These are phyloP conservation scores for Aphelenchoides bicaudatus DNA, from an alignment of 2,888 invertebrate genomes.

Conservation along the genomic window DNA sequence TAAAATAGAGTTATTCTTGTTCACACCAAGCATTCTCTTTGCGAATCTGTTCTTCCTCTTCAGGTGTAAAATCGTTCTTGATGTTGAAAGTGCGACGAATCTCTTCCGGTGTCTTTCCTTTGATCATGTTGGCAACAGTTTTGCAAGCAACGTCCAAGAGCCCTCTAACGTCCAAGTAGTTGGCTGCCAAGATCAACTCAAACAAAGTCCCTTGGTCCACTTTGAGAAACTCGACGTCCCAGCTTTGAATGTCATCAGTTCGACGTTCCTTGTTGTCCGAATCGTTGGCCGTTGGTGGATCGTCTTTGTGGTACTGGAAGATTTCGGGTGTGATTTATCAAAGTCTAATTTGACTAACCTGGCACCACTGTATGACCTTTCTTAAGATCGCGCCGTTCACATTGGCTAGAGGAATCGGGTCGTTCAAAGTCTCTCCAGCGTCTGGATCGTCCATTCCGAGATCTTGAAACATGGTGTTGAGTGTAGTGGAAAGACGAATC, in stretches of 20 bases:
- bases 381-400: constrained; percentile 92
- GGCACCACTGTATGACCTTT: constrained; percentile 69
- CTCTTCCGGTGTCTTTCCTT: constrained; percentile 66
- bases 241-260: constrained; percentile 87
- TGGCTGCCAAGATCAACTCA: constrained; percentile 62
- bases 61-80: constrained; percentile 69
- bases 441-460: constrained; percentile 64
- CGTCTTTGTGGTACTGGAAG: constrained; percentile 72
- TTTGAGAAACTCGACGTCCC: constrained; percentile 98
- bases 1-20: no score
- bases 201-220: constrained; percentile 86
- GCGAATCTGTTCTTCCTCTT: constrained; percentile 79
- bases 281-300: constrained; percentile 69
- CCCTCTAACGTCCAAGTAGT: constrained; percentile 63
- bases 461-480: constrained; percentile 84
- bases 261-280: constrained; percentile 71
- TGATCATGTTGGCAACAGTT: constrained; percentile 68
- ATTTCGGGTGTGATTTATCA: no score
- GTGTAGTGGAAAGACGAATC: constrained; percentile 93
- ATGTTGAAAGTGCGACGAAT: constrained; percentile 67
- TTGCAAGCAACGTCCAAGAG: constrained; percentile 95
- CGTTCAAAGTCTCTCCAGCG: constrained; percentile 61
- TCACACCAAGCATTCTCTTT: constrained; percentile 58
- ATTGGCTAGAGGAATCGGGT: constrained; percentile 90
- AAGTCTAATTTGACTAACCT: no score